Percentiles rank a stretch among this genome's conserved stretches.
These are phyloP conservation scores for Hippocampus guttulatus DNA, from an alignment of 2,113 vertebrate species.

Conservation along the genomic window DNA sequence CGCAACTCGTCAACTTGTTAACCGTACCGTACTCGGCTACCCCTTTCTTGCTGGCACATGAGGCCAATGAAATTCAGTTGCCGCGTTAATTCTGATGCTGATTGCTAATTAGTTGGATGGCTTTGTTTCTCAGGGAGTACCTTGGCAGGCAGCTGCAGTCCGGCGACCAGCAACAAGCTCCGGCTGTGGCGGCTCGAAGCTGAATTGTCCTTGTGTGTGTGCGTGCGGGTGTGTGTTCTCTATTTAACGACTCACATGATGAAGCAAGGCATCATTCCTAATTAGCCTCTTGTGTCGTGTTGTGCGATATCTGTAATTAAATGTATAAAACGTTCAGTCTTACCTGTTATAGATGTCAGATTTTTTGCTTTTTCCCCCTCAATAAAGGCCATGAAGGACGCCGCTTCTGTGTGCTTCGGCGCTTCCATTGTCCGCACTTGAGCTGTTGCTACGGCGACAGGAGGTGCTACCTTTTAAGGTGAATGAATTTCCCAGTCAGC, in stretches of 20 bases:
- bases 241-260: slow-evolving; percentile 19
- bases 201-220: slow-evolving; percentile 52
- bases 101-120: background rate
- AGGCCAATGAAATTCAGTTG: no score
- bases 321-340: slow-evolving; percentile 61
- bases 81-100: background rate
- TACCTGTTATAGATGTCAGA: slow-evolving; percentile 33
- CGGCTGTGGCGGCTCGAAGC: slow-evolving; percentile 69
- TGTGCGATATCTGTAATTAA: slow-evolving; percentile 41
- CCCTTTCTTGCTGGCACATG: no score
- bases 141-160: slow-evolving; percentile 76
- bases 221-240: slow-evolving; percentile 17
- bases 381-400: slow-evolving; percentile 61
- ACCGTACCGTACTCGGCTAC: no score
- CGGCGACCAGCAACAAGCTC: slow-evolving; percentile 70
- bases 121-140: slow-evolving; percentile 68
- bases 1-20: no score
- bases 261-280: slow-evolving; percentile 1
- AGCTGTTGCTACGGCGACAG: background rate
- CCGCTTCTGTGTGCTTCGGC: background rate
- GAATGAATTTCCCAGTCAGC: slow-evolving; percentile 3
- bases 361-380: slow-evolving; percentile 27
- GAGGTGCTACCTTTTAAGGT: background rate
- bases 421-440: background rate
- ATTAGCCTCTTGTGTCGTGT: slow-evolving; percentile 36